A percentile compares a stretch with the other conserved stretches of the same genome.
Conservation (phyloP, 2,113 vertebrate genomes). For the Lates calcarifer region DNA sequence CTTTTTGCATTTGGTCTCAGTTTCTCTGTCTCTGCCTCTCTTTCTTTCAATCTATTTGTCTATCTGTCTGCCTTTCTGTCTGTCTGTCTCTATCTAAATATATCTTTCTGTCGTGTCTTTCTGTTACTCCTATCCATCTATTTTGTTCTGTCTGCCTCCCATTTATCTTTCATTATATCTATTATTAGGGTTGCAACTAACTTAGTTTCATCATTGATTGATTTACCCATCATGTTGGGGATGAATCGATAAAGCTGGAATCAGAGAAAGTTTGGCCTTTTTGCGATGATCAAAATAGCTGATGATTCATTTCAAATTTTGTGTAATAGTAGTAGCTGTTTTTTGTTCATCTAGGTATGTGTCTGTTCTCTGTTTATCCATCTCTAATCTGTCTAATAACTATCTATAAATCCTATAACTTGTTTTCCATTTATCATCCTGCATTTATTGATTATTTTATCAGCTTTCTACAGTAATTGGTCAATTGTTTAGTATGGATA, state of each 20-base stretch:
- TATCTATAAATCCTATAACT: background rate
- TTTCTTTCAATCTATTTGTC: background rate
- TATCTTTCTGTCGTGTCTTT: background rate
- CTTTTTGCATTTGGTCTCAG: conserved; percentile 38
- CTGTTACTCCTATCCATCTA: background rate
- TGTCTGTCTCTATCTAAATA: background rate
- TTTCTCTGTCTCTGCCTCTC: background rate
- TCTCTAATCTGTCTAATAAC: too few species aligned
- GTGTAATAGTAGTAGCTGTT: too few species aligned
- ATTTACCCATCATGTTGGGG: background rate
- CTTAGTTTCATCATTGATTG: background rate
- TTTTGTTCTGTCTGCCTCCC: background rate
- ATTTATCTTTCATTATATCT: background rate
- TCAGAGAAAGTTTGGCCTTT: too few species aligned
- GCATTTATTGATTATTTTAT: background rate
- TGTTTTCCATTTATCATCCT: background rate
- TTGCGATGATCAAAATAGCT: too few species aligned
- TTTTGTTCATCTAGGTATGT: too few species aligned
- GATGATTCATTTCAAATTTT: too few species aligned
- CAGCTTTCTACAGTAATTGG: too few species aligned
- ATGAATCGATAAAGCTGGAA: background rate
- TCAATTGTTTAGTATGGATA: too few species aligned
- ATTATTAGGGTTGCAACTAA: background rate
- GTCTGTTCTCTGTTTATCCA: too few species aligned
- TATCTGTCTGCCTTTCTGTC: background rate